Evolutionary conservation across 2,888 invertebrate genomes (phyloP).

Genomic region (Cosmopolites sordidus): DNA sequence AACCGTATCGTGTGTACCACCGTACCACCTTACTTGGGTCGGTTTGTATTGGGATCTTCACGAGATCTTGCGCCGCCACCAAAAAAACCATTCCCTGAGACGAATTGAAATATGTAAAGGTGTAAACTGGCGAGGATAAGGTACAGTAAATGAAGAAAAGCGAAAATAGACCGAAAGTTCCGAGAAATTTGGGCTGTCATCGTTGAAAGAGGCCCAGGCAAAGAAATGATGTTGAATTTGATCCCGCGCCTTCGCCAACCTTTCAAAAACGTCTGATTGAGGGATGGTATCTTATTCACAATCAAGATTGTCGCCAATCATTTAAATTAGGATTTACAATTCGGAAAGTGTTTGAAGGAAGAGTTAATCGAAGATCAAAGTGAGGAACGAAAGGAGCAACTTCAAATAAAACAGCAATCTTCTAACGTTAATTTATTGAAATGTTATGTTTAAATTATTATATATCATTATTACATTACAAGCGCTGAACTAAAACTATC

Average conservation of each 20-base stretch:
- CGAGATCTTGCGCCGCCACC: conserved; percentile 65
- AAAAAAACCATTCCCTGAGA: conserved; percentile 57
- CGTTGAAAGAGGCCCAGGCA: conserved; percentile 15
- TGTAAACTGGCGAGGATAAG: conserved; percentile 36
- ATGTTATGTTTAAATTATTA: too few species aligned
- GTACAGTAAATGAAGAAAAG: conserved; percentile 35
- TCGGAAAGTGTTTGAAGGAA: too few species aligned
- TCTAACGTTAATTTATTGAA: too few species aligned
- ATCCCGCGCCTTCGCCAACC: conserved; percentile 21
- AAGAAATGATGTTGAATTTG: conserved; percentile 21
- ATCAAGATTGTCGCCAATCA: conserved; percentile 11
- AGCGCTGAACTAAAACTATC: too few species aligned
- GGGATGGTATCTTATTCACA: conserved; percentile 14
- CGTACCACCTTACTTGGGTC: conserved; percentile 18
- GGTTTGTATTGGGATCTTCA: conserved; percentile 47
- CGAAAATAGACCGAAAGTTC: conserved; percentile 32
- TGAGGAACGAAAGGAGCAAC: too few species aligned
- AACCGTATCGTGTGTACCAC: too few species aligned
- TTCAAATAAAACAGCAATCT: too few species aligned
- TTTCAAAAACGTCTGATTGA: conserved; percentile 19
- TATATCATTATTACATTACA: too few species aligned
- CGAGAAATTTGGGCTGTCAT: conserved; percentile 21
- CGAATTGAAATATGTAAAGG: conserved; percentile 46
- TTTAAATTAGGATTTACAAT: too few species aligned
- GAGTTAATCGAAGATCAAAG: too few species aligned